Base-by-base conservation (phyloP, 2,797 vertebrate species). In the Liparis tanakae region DNA sequence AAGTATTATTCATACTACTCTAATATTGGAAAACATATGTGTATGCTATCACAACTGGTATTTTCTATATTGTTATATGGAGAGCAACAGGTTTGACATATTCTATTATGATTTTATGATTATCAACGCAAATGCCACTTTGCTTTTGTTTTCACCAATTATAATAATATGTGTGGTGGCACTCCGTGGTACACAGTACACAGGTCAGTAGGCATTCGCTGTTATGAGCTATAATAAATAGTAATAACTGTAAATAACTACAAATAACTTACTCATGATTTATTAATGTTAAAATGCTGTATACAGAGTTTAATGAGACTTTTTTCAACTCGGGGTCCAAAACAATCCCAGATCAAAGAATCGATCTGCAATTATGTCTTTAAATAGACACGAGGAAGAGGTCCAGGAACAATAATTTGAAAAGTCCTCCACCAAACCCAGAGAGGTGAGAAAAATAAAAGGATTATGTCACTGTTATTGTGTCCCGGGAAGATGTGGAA, bases 241-340 rank as follows among this genome's bases (percentile, higher is more conserved):
- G 14, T 41, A 41, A 41, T 41, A 41, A 41, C 25, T n/a, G 1
- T 53, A 39, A 30, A 30, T 30, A 30, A 30, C 18, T 10, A 0
- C 22, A 53, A 43, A 50, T 43, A 30, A 30, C 39, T 55, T 17
- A 10, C 3, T 56, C 39, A 62, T 51, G 57, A 75, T 75, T 55
- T 73, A 71, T 67, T 58, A 69, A 76, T 67, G 57, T 37, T 54
- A 58, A 60, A 60, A 68, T 36, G 59, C 62, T 39, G 34, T 22
- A 30, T 30, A 53, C 48, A 34, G 25, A 63, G 36, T 53, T 56
- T 61, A 70, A 68, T 76, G 44, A 56, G 54, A 20, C 1, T 66
- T 44, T 33, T 44, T 63, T 22, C 15, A 50, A 25, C 12, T 12
- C 13, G 57, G 17, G 22, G 44, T 36, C 22, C 18, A 54, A 25